Base-by-base conservation (phyloP, 1,140 invertebrate genomes). In the Trichonephila inaurata region DNA sequence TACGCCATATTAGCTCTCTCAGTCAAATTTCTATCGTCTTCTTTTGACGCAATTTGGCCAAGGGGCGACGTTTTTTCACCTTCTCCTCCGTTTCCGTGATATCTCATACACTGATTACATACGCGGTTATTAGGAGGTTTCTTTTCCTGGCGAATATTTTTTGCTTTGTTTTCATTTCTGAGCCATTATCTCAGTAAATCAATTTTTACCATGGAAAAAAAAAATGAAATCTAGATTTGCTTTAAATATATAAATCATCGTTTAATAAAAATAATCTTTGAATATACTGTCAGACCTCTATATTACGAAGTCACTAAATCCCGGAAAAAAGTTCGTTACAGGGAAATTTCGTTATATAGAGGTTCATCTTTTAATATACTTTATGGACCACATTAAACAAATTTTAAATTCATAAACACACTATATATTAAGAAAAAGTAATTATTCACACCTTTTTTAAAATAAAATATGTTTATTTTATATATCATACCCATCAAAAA, bases 1-100 rank as follows among this genome's bases (percentile, higher is more conserved):
- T 58, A 81, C 66, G 89, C 82, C 81, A 86, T 92, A 92, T 92
- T 92, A 92, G 91, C 83, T 64, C 83, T 64, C 66, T 87, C 91
- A 61, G 83, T 85, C 83, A 85, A 85, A 85, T 85, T 85, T 24
- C 51, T 40, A 88, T 40, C 88, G 66, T 83, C 77, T 85, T 85
- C 83, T 33, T 92, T 64, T 92, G 81, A 85, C 82, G 90, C 90
- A 85, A 85, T 92, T 92, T 85, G 82, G 33, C 90, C 61, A 66
- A 62, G 61, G 81, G 82, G 90, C 33, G n/a, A 7, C 72, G 5
- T 62, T 61, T 91, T 81, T 91, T 82, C 51, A 19, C 44, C 58
- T 7, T 33, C 28, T 91, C 21, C 44, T 81, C 24, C 21, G 12
- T 82, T 91, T 91, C 60, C 72, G 72, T n/a, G 89, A 91, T 91